Base-by-base conservation (phyloP, 2,797 vertebrate genomes). In the Otus scops region DNA sequence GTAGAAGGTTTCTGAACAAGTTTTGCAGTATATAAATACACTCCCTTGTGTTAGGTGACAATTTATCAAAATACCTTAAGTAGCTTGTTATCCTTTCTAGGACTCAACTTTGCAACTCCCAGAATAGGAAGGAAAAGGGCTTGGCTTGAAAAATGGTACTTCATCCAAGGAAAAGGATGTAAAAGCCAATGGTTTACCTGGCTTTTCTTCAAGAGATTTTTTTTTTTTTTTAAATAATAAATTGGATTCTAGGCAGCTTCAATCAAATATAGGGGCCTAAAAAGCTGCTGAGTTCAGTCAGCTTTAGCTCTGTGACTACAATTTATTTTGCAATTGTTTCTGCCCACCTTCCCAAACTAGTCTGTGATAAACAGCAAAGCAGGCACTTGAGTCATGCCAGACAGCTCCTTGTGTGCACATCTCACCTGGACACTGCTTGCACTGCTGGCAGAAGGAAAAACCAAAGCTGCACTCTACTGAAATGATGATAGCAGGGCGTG, bases 361-460 rank as follows among this genome's bases (percentile, higher is more conserved):
- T 73, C 36, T 43, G n/a, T 11, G 13, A 5, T 0, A 30, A 43
- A 23, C 3, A 56, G 51, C 34, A 45, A 13, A 56, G 13, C 27
- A 71, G 53, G 71, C 51, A 11, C 51, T 48, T 10, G 3, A 6
- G 32, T 36, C 57, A 8, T 6, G 1, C 18, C 53, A 64, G n/a
- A 13, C 34, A 80, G 36, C 26, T 38, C 22, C 50, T 16, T 13
- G 20, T 12, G 34, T 0, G 0, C 11, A 18, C 5, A 2, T 28
- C 48, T 43, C 45, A 22, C 34, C 36, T 8, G 57, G 18, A 32
- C 32, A 1, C 39, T 23, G 85, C 45, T 11, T 50, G 10, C 36
- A n/a, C 27, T 3, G 6, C 38, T 41, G 57, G 23, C 48, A 27
- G 38, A 47, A 43, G 7, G 23, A 14, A 36, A 50, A 80, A 26